Evolutionary conservation across 2,797 vertebrate genomes (phyloP), one percentile per base, ranked within the genome.

Genomic region (Cryptoblepharus egeriae): DNA sequence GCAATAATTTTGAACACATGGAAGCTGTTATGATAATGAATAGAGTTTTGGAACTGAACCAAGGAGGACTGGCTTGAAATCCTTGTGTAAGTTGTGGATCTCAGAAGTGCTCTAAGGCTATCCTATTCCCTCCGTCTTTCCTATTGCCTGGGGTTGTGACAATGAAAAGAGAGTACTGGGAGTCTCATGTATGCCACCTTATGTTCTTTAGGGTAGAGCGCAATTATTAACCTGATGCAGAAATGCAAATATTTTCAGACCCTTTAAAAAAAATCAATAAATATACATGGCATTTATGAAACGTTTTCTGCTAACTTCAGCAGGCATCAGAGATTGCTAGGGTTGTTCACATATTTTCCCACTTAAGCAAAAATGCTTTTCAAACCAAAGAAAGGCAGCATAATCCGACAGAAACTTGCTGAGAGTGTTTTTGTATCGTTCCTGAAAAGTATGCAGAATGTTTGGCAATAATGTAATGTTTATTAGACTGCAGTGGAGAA

Each of bases 381-480:
- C 20, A 26, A 80, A 71, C 30, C 3, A 39, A 88, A 45, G 61
- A 86, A 85, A 74, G 30, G 63, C 70, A 88, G 49, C 32, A 61
- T 42, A 0, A 0, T 82, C 85, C 83, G 74, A 16, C 1, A 7
- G 82, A 80, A 37, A 28, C 86, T 67, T 87, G 68, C 81, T 91
- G 85, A 82, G 90, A 88, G 80, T 82, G 0, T 80, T 88, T 88
- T 88, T 79, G 78, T 55, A 88, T 84, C 90, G 81, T 88, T 91
- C 89, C 88, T 92, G 88, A 86, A 91, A 89, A 91, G 81, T 76
- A 74, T 86, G 85, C 80, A 79, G 79, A 42, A 55, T 86, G 85
- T 79, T 81, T 89, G 88, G 85, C 89, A 82, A 88, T 65, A 68
- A 85, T 37, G 24, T 0, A 0, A 70, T 79, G 60, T 77, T 89